These are phyloP conservation scores for Thyatira batis DNA, from an alignment of 2,888 invertebrate species.

Conservation along the genomic window DNA sequence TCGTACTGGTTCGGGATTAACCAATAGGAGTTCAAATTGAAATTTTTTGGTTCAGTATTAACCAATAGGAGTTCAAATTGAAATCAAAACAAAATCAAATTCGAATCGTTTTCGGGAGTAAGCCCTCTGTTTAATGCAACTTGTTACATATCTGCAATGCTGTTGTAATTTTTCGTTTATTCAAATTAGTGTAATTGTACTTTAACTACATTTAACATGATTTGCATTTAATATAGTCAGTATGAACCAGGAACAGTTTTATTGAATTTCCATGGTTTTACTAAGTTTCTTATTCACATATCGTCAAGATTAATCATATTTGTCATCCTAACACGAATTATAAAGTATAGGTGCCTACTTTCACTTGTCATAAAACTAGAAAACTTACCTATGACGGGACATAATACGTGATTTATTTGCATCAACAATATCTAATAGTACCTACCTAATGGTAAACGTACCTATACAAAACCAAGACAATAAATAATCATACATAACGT, in stretches of 20 bases:
- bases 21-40: no score
- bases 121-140: constrained; percentile 4
- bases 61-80: no score
- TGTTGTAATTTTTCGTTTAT: neutral
- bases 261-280: no score
- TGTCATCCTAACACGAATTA: neutral
- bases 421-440: constrained; percentile 38
- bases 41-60: no score
- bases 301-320: neutral
- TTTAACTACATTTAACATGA: neutral
- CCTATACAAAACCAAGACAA: constrained; percentile 47
- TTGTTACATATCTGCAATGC: constrained; percentile 1
- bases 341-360: no score
- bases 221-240: neutral
- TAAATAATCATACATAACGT: constrained; percentile 50
- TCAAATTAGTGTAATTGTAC: neutral
- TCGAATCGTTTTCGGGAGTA: no score
- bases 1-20: no score
- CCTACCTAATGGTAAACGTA: constrained; percentile 53
- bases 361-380: no score
- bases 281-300: neutral
- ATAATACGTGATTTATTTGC: constrained; percentile 17
- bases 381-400: neutral
- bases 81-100: no score
- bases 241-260: no score